phyloP scores from a whole-genome alignment of 2,797 vertebrate species.

The Fratercula arctica region DNA sequence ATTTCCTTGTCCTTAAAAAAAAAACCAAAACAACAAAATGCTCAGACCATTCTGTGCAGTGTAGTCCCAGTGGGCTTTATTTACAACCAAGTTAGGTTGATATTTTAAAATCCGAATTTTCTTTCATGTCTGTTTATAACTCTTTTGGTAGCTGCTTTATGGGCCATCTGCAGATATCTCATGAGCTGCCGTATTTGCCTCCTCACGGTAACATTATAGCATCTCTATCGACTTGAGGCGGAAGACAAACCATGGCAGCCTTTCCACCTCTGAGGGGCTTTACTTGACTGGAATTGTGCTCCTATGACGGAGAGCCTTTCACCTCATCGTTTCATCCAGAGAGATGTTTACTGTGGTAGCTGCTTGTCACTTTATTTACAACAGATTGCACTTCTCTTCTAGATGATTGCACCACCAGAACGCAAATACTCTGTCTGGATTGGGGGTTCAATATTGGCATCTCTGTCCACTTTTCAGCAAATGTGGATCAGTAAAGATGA shows the following conservation, averaged over 20 bases:
- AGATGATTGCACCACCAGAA: constrained; percentile 54
- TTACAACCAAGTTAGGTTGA: background rate
- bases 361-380: background rate
- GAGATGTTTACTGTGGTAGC: background rate
- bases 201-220: background rate
- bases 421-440: constrained; percentile 52
- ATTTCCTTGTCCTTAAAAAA: background rate
- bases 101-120: background rate
- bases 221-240: background rate
- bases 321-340: background rate
- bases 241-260: background rate
- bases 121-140: background rate
- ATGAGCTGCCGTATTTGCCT: background rate
- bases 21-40: background rate
- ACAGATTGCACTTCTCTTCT: background rate
- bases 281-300: background rate
- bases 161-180: background rate
- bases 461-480: constrained; percentile 58
- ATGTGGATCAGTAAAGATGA: constrained; percentile 66
- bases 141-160: background rate
- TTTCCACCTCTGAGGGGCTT: background rate
- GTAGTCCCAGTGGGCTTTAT: background rate
- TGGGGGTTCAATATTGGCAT: constrained; percentile 64
- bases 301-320: background rate
- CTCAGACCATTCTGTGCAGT: background rate